Percentiles rank a stretch among this genome's conserved stretches.
Evolutionary conservation across 1,140 invertebrate genomes (phyloP).

Genomic region (Probaryconus sp.): DNA sequence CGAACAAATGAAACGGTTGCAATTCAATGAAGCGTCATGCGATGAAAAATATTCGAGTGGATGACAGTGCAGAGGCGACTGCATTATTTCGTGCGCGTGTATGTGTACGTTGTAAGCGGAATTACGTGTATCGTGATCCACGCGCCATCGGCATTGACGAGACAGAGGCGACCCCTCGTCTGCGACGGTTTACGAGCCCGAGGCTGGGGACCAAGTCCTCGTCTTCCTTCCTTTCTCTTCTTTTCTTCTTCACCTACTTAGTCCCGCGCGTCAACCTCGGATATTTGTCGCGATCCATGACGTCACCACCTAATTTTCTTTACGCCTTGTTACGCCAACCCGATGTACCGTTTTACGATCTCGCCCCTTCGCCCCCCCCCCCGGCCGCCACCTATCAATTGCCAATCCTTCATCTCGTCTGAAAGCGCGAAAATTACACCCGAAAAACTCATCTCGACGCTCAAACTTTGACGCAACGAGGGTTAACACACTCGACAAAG

Average conservation of each 20-base stretch:
- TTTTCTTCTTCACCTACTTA: slow-evolving; percentile 55
- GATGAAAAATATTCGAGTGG: slow-evolving; percentile 43
- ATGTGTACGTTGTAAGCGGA: slow-evolving; percentile 44
- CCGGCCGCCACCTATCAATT: slow-evolving; percentile 33
- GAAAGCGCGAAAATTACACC: slow-evolving; percentile 41
- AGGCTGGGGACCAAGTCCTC: slow-evolving; percentile 58
- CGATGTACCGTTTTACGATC: slow-evolving; percentile 72
- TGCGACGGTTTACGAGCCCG: slow-evolving; percentile 69
- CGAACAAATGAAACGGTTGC: slow-evolving; percentile 46
- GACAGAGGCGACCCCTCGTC: slow-evolving; percentile 63
- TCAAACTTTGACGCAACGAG: no score
- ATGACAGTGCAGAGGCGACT: slow-evolving; percentile 20
- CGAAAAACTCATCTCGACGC: slow-evolving; percentile 19
- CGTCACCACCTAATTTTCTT: slow-evolving; percentile 74
- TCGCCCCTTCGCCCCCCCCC: slow-evolving; percentile 15
- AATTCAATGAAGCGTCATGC: slow-evolving; percentile 43
- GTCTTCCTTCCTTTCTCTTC: slow-evolving; percentile 54
- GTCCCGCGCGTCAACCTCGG: slow-evolving; percentile 25
- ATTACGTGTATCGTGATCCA: slow-evolving; percentile 75
- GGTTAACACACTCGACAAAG: no score
- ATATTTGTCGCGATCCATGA: slow-evolving; percentile 60
- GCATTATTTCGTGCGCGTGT: slow-evolving; percentile 25
- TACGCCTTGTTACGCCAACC: slow-evolving; percentile 69
- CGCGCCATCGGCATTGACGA: slow-evolving; percentile 78
- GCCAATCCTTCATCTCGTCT: slow-evolving; percentile 67